Conservation (phyloP, 2,888 invertebrate genomes). For the Dicranocentrus wangi region DNA sequence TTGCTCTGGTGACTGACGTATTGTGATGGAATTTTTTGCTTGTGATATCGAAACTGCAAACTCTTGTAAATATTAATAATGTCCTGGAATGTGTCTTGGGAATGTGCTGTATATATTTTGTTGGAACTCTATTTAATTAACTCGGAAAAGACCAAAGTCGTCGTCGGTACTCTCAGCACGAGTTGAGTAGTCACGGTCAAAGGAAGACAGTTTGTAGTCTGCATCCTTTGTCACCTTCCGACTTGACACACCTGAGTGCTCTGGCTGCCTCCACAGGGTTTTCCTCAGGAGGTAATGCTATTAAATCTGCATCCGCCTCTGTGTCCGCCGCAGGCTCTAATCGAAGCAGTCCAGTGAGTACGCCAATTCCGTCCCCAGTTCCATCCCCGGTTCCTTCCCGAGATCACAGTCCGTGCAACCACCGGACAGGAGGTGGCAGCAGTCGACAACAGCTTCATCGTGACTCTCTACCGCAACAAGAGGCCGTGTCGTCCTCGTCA, state of each 20-base stretch:
- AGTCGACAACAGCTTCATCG: constrained; percentile 24
- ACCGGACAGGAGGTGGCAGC: constrained; percentile 17
- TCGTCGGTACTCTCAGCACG: constrained; percentile 72
- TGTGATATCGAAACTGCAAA: no score
- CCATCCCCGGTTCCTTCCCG: constrained; percentile 71
- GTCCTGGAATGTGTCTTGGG: neutral
- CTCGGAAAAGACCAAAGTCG: constrained; percentile 59
- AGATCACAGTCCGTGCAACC: constrained; percentile 71
- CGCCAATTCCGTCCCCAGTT: constrained; percentile 67
- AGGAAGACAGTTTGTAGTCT: constrained; percentile 74
- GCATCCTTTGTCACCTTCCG: constrained; percentile 74
- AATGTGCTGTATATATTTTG: neutral
- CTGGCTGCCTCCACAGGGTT: constrained; percentile 68
- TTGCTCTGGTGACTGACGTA: no score
- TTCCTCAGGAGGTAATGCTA: constrained; percentile 53
- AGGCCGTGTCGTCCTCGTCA: constrained; percentile 13
- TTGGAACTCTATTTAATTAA: neutral
- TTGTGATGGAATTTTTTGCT: no score
- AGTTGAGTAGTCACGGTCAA: constrained; percentile 72
- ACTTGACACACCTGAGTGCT: constrained; percentile 72
- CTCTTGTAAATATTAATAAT: no score
- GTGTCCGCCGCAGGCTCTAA: constrained; percentile 67
- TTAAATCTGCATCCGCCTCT: constrained; percentile 66
- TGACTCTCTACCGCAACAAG: constrained; percentile 40
- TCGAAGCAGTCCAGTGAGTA: constrained; percentile 69